Evolutionary conservation across 2,888 invertebrate genomes (phyloP).

Genomic region (Drosophila neonasuta): DNA sequence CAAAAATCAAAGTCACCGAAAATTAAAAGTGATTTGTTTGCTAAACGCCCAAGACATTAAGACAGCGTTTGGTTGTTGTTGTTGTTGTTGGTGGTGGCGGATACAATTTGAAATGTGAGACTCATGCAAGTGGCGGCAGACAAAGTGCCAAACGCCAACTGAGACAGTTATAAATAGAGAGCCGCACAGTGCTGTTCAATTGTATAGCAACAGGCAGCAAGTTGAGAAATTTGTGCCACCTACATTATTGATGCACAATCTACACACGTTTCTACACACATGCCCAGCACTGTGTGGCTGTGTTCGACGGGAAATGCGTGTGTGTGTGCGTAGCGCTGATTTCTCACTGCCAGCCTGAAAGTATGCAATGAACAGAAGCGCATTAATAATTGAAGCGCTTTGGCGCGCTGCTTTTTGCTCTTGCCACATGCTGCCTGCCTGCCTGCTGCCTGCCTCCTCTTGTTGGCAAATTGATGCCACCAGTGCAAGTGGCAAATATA

Average conservation of each 20-base stretch:
- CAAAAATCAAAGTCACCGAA: constrained; percentile 78
- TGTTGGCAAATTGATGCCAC: constrained; percentile 62
- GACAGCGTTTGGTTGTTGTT: not conserved
- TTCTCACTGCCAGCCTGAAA: constrained; percentile 69
- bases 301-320: constrained; percentile 22
- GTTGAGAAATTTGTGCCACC: not conserved
- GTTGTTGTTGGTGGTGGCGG: not conserved
- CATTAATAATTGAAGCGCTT: constrained; percentile 71
- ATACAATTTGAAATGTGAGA: constrained; percentile 69
- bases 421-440: not conserved
- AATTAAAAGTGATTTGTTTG: constrained; percentile 79
- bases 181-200: constrained; percentile 21
- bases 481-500: constrained; percentile 63
- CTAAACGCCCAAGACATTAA: constrained; percentile 71
- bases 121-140: constrained; percentile 64
- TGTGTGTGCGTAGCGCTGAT: constrained; percentile 54
- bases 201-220: not conserved
- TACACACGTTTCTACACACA: constrained; percentile 22
- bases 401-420: constrained; percentile 34
- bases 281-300: constrained; percentile 32
- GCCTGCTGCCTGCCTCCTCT: not conserved
- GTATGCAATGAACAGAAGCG: constrained; percentile 73
- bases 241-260: not conserved
- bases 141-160: constrained; percentile 33
- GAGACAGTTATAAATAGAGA: constrained; percentile 70